These are phyloP conservation scores for Craterocephalus amniculus DNA, from an alignment of 2,797 vertebrate genomes.

Conservation along the genomic window DNA sequence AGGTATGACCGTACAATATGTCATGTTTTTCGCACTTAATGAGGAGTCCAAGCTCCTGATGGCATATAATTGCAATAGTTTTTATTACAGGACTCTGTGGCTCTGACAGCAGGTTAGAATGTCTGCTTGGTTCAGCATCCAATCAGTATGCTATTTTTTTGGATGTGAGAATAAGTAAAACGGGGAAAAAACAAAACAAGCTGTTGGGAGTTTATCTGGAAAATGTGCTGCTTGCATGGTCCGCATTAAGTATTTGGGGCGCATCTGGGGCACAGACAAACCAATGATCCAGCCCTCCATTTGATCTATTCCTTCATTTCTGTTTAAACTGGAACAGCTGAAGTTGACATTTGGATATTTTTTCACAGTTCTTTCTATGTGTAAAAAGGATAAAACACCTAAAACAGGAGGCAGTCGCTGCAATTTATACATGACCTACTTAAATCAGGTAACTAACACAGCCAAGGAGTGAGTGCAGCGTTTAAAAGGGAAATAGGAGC, in stretches of 20 bases:
- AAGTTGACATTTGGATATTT: constrained; percentile 39
- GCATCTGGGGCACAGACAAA: too few species aligned
- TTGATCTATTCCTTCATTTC: constrained; percentile 55
- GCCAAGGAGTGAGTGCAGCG: background rate
- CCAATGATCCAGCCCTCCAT: constrained; percentile 32
- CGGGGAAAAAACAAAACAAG: background rate
- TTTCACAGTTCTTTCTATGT: constrained; percentile 5
- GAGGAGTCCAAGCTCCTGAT: background rate
- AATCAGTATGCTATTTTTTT: constrained; percentile 3
- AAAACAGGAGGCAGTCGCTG: background rate
- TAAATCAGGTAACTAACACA: background rate
- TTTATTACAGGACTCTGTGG: background rate
- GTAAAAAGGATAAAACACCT: constrained; percentile 25
- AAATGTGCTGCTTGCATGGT: constrained; percentile 59
- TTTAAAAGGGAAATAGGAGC: constrained; percentile 11
- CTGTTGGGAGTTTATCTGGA: constrained; percentile 36
- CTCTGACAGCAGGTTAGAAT: background rate
- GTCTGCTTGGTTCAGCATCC: background rate
- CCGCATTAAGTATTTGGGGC: constrained; percentile 63
- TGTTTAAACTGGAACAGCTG: constrained; percentile 44
- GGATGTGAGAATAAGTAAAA: constrained; percentile 13
- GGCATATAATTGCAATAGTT: background rate
- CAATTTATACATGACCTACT: constrained; percentile 21
- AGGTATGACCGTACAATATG: background rate
- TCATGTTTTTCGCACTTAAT: background rate